phyloP scores from a whole-genome alignment of 2,797 vertebrate species.

The Gymnothorax javanicus region DNA sequence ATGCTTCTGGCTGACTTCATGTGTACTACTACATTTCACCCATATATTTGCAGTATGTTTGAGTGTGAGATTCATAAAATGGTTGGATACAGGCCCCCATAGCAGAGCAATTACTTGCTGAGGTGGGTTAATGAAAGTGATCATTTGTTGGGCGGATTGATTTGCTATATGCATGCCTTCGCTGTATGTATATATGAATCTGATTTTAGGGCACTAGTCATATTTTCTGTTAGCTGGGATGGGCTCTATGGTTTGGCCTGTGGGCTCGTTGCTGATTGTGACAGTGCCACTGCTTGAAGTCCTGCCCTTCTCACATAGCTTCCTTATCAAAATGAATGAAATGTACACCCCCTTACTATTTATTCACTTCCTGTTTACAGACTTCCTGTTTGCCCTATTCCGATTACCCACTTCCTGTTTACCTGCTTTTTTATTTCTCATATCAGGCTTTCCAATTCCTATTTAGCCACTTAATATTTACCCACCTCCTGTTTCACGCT shows the following conservation, averaged over 20 bases:
- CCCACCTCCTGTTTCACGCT: not conserved
- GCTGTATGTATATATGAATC: slow-evolving; percentile 51
- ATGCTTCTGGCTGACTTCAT: slow-evolving; percentile 60
- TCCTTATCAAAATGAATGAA: not conserved
- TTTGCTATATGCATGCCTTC: slow-evolving; percentile 63
- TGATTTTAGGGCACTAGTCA: not conserved
- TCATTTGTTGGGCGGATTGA: too few relatives aligned
- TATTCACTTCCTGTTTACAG: not conserved
- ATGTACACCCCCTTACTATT: not conserved
- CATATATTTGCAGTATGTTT: slow-evolving; percentile 67
- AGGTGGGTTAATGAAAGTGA: slow-evolving; percentile 6
- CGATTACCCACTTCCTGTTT: not conserved
- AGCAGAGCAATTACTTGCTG: slow-evolving; percentile 25
- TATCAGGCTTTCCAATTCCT: too few relatives aligned
- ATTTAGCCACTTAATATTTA: not conserved
- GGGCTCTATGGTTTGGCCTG: not conserved
- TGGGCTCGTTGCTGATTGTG: not conserved
- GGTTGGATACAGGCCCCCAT: slow-evolving; percentile 66
- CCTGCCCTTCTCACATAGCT: slow-evolving; percentile 25
- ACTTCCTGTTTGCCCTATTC: not conserved
- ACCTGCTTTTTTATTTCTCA: not conserved
- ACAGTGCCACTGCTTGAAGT: not conserved
- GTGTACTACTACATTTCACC: slow-evolving; percentile 63
- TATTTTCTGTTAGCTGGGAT: slow-evolving; percentile 31
- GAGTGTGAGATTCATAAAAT: slow-evolving; percentile 69